These are phyloP conservation scores for Abscondita cerata DNA, from an alignment of 2,888 invertebrate species.

Conservation along the genomic window DNA sequence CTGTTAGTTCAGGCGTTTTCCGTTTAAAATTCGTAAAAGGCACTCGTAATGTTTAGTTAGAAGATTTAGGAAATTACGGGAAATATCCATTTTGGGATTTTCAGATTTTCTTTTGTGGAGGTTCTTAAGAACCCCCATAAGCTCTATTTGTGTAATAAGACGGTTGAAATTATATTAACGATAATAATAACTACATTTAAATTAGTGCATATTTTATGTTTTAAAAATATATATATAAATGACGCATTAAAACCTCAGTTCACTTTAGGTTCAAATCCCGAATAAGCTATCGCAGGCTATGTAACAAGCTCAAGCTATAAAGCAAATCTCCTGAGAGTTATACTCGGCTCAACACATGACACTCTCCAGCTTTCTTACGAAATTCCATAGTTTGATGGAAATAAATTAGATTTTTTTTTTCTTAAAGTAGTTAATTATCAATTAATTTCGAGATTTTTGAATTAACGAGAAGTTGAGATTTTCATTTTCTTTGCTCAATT, in stretches of 20 bases:
- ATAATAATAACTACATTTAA: constrained; percentile 5
- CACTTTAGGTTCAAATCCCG: constrained; percentile 41
- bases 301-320: constrained; percentile 44
- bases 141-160: constrained; percentile 1
- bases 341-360: constrained; percentile 47
- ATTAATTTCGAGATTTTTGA: too few species aligned
- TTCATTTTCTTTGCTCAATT: too few species aligned
- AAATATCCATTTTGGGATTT: constrained; percentile 31
- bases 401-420: constrained; percentile 23
- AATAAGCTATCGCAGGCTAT: constrained; percentile 43
- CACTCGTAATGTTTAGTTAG: constrained; percentile 35
- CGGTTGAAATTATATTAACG: constrained; percentile 2
- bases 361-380: constrained; percentile 45
- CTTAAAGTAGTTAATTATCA: constrained; percentile 6
- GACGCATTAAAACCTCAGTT: constrained; percentile 38
- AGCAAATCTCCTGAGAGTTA: constrained; percentile 49
- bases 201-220: constrained; percentile 30
- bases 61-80: constrained; percentile 26
- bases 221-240: constrained; percentile 18
- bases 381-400: constrained; percentile 43
- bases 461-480: too few species aligned
- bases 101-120: constrained; percentile 10
- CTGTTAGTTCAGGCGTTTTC: constrained; percentile 47
- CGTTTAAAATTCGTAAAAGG: constrained; percentile 38
- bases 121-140: neutral